phyloP scores from a whole-genome alignment of 2,113 vertebrate species.

The Trinectes maculatus region DNA sequence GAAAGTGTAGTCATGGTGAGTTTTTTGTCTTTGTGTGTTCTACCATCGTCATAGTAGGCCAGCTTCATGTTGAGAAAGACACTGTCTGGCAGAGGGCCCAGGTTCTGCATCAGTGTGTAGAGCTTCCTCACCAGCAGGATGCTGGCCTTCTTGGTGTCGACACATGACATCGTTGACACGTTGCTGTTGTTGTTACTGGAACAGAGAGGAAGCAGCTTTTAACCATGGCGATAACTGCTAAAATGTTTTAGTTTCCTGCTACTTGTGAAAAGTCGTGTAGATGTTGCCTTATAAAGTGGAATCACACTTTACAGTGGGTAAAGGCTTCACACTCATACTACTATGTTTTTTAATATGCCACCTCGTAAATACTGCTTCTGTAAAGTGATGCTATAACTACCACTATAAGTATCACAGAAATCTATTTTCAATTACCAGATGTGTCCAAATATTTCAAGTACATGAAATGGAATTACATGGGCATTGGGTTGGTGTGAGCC shows the following conservation, averaged over 20 bases:
- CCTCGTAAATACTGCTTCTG: no score
- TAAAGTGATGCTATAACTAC: neutral
- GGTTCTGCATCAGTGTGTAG: constrained; percentile 92
- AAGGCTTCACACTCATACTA: no score
- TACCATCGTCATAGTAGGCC: constrained; percentile 92
- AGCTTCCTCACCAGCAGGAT: constrained; percentile 94
- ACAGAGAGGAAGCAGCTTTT: constrained; percentile 5
- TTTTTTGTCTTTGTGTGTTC: neutral
- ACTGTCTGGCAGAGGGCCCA: constrained; percentile 88
- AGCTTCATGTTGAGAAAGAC: constrained; percentile 95
- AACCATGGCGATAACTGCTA: no score
- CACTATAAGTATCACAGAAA: no score
- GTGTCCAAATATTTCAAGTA: no score
- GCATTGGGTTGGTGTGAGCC: no score
- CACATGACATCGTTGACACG: constrained; percentile 71
- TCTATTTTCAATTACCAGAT: no score
- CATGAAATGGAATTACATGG: no score
- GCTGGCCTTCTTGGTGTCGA: constrained; percentile 90
- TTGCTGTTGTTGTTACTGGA: constrained; percentile 74
- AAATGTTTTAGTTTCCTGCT: no score
- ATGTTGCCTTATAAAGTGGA: neutral
- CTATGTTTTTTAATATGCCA: no score
- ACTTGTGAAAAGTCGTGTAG: neutral
- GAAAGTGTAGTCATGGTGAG: neutral
- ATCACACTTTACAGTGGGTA: neutral